Evolutionary conservation across 2,888 invertebrate genomes (phyloP).

Genomic region (Keiferia lycopersicella): DNA sequence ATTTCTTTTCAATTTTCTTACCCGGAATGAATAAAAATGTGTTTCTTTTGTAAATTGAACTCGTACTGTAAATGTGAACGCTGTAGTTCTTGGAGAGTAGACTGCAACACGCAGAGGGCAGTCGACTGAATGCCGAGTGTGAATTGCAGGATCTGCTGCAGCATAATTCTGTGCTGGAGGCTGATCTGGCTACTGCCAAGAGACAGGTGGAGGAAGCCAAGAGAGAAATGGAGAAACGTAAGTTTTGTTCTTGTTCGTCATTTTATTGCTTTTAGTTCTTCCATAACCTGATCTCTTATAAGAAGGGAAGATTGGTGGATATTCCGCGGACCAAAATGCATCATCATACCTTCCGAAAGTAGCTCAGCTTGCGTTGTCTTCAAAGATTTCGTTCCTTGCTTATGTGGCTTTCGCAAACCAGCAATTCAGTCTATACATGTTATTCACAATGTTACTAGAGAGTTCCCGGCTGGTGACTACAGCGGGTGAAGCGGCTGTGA

Average conservation of each 20-base stretch:
- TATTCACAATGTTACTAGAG: slow-evolving; percentile 36
- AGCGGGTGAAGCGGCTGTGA: slow-evolving; percentile 60
- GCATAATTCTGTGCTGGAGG: slow-evolving; percentile 85
- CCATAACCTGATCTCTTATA: no score
- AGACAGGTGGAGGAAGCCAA: slow-evolving; percentile 69
- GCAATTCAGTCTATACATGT: background rate
- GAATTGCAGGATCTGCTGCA: slow-evolving; percentile 83
- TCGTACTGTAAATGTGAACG: background rate
- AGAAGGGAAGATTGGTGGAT: no score
- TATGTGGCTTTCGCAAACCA: no score
- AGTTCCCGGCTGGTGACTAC: slow-evolving; percentile 51
- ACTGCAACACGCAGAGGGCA: slow-evolving; percentile 82
- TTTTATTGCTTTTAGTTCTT: background rate
- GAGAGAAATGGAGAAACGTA: slow-evolving; percentile 63
- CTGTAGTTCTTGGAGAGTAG: slow-evolving; percentile 83
- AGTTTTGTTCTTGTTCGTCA: slow-evolving; percentile 41
- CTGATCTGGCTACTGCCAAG: slow-evolving; percentile 77
- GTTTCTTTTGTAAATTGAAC: slow-evolving; percentile 5
- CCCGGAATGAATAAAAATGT: background rate
- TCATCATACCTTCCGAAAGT: no score
- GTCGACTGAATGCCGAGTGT: slow-evolving; percentile 83
- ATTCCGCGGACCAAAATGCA: background rate
- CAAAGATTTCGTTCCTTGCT: no score
- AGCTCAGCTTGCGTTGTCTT: no score
- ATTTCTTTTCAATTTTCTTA: background rate